A percentile compares a stretch with the other conserved stretches of the same genome.
phyloP scores from a whole-genome alignment of 1,140 invertebrate genomes.

The Solenopsis invicta region DNA sequence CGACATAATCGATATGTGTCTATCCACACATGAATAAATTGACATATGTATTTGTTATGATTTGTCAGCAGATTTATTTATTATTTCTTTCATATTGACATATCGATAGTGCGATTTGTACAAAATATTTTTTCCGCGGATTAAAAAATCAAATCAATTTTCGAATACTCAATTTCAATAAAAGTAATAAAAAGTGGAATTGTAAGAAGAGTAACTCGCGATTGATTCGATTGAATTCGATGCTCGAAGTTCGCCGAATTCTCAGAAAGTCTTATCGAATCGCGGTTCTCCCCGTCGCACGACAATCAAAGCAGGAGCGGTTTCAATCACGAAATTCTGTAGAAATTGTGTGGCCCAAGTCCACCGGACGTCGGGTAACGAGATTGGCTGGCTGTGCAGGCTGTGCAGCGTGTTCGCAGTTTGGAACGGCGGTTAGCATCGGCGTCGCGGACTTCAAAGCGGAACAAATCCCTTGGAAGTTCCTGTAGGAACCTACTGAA shows the following conservation, averaged over 20 bases:
- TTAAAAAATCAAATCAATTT: neutral
- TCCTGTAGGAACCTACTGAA: slow-evolving; percentile 42
- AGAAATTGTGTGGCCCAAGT: slow-evolving; percentile 55
- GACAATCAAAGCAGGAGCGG: slow-evolving; percentile 58
- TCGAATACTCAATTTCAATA: neutral
- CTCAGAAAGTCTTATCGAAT: slow-evolving; percentile 18
- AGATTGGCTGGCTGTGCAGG: slow-evolving; percentile 50
- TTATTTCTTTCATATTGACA: neutral
- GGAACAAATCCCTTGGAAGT: slow-evolving; percentile 66
- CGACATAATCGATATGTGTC: neutral
- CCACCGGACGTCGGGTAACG: slow-evolving; percentile 56
- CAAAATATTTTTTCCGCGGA: neutral
- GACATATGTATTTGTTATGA: neutral
- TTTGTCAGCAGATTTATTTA: neutral
- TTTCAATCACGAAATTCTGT: slow-evolving; percentile 63
- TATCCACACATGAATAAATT: neutral
- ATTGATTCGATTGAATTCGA: neutral
- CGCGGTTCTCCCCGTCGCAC: neutral
- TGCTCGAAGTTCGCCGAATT: neutral
- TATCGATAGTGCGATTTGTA: neutral
- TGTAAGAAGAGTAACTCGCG: neutral
- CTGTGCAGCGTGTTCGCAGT: slow-evolving; percentile 48
- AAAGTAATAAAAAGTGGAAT: neutral
- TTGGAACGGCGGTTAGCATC: slow-evolving; percentile 63
- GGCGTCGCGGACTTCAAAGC: slow-evolving; percentile 65